Conservation (phyloP, 2,797 vertebrate genomes). For the Tolypeutes matacus region DNA sequence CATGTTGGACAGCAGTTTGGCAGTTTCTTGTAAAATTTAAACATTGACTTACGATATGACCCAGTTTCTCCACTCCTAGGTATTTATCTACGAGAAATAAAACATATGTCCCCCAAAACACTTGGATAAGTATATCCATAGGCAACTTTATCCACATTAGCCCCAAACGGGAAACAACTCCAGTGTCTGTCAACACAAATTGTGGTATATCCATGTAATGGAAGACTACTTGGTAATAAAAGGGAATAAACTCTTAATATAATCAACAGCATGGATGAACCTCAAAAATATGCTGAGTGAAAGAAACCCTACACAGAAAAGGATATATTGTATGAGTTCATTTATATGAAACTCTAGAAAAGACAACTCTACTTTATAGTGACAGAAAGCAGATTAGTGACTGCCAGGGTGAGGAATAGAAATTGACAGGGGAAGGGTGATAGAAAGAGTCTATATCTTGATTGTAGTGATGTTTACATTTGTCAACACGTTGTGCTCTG, state of each 20-base stretch:
- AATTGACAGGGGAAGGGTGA: not conserved
- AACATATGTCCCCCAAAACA: not conserved
- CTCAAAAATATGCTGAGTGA: not conserved
- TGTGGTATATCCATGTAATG: not conserved
- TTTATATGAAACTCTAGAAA: too few species aligned
- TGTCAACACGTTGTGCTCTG: not conserved
- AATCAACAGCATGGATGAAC: not conserved
- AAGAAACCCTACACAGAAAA: not conserved
- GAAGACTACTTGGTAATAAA: not conserved
- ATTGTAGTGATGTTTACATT: not conserved
- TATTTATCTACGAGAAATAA: constrained; percentile 40
- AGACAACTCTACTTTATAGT: not conserved
- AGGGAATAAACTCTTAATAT: not conserved
- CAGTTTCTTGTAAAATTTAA: too few species aligned
- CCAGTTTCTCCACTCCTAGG: not conserved
- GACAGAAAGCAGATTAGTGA: not conserved
- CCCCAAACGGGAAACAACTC: not conserved
- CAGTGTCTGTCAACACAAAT: not conserved
- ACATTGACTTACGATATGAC: not conserved
- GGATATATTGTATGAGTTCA: not conserved
- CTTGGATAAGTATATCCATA: not conserved
- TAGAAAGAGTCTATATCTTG: not conserved
- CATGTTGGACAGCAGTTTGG: too few species aligned
- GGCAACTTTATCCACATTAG: not conserved
- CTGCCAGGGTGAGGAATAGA: not conserved